Base-by-base conservation (phyloP, 2,797 vertebrate species). In the Anguilla anguilla region DNA sequence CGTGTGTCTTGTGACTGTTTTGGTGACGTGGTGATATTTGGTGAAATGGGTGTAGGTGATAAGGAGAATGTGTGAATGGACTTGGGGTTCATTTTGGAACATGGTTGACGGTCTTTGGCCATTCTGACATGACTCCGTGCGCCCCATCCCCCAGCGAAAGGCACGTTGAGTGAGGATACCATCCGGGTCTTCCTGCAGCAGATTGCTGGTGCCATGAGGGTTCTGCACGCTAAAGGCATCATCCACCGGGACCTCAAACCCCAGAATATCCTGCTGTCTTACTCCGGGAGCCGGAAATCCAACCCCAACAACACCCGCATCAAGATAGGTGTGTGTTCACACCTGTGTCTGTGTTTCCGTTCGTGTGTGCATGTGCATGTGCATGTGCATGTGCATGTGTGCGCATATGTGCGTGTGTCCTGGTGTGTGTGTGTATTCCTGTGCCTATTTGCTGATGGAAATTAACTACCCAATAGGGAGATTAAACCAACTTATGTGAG, bases 221-320 rank as follows among this genome's bases (percentile, higher is more conserved):
- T 98, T 89, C 92, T 99, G 84, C 97, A 98, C 91, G 96, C 96
- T 94, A 99, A 98, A 93, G 99, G 97, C 89, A 98, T 99, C 93
- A 97, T 99, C 90, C 99, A 99, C 92, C 95, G 98, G 17, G 98
- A 99, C 94, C 95, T 99, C 88, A 99, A 99, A 89, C 98, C 99
- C 0, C 98, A 99, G 95, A 99, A 99, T 89, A 99, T 99, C 89
- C 96, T 99, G 87, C 96, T 99, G 46, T 97, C 97, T 83, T 97
- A 97, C 13, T 89, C 94, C 0, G 96, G 96, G 2, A 96, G 97
- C 0, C 97, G 97, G 91, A 96, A 96, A n/a, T 95, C 97, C 86
- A 98, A 96, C 89, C 97, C 97, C 91, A 95, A 92, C 91, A 99
- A 96, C 86, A 97, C 97, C 91, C 97, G 97, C 69, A 96, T 99